phyloP scores from a whole-genome alignment of 2,888 invertebrate species.

The Xanthorhoe designata region DNA sequence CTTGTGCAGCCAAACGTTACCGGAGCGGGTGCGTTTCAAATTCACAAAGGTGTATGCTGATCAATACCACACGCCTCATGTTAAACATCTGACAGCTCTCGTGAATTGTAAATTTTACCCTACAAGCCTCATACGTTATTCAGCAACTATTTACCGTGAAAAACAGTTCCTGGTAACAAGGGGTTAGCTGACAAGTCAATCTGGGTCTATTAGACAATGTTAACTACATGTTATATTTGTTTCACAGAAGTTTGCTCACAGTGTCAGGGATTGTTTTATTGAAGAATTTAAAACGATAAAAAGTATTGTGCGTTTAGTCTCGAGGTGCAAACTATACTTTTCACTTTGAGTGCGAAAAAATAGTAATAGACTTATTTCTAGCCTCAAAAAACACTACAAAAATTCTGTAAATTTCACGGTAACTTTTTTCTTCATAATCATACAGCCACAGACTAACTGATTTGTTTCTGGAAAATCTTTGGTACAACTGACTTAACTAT shows the following conservation, averaged over 20 bases:
- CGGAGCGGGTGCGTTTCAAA: conserved; percentile 10
- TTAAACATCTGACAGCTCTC: conserved; percentile 46
- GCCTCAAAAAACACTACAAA: no score
- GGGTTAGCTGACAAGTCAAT: conserved; percentile 48
- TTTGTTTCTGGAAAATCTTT: no score
- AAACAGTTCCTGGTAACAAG: conserved; percentile 50
- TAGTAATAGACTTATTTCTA: no score
- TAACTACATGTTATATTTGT: neutral
- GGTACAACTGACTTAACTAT: no score
- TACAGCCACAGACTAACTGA: no score
- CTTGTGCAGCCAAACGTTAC: conserved; percentile 14
- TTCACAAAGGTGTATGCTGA: conserved; percentile 37
- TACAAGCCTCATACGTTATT: conserved; percentile 67
- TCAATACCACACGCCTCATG: conserved; percentile 43
- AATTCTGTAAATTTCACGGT: no score
- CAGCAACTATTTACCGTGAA: conserved; percentile 63
- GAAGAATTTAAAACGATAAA: no score
- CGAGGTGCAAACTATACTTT: no score
- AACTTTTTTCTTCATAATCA: no score
- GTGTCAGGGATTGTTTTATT: neutral
- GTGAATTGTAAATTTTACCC: conserved; percentile 58
- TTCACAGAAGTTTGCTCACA: neutral
- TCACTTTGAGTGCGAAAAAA: no score
- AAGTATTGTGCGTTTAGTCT: no score
- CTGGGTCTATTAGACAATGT: conserved; percentile 27